phyloP scores from a whole-genome alignment of 2,888 invertebrate species.

The Unio pictorum region DNA sequence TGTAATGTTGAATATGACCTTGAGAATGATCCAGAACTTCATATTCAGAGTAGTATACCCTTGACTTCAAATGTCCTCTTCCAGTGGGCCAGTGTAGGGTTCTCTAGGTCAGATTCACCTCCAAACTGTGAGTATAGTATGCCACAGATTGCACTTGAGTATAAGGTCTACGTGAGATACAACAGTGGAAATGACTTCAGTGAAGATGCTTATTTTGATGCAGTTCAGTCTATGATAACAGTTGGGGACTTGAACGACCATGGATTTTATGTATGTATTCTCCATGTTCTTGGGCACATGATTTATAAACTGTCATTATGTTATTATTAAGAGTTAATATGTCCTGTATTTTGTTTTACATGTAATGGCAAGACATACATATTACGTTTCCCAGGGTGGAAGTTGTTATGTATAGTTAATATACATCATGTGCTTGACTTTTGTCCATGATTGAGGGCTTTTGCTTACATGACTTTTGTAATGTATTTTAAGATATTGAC shows the following conservation, averaged over 20 bases:
- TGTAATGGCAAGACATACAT: too few relatives aligned
- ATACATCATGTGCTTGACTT: too few relatives aligned
- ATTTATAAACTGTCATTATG: too few relatives aligned
- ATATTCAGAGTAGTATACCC: conserved; percentile 66
- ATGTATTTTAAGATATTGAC: too few relatives aligned
- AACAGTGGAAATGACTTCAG: conserved; percentile 76
- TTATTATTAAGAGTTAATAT: too few relatives aligned
- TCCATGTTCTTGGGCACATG: too few relatives aligned
- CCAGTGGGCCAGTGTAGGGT: conserved; percentile 72
- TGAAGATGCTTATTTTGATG: conserved; percentile 76
- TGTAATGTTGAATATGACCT: conserved; percentile 82
- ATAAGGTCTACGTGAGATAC: conserved; percentile 79
- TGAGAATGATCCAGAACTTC: conserved; percentile 75
- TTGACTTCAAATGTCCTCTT: conserved; percentile 75
- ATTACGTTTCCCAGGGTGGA: too few relatives aligned
- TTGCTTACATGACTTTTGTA: too few relatives aligned
- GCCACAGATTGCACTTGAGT: conserved; percentile 66
- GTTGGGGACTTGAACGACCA: conserved; percentile 37
- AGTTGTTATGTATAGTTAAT: too few relatives aligned
- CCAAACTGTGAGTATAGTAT: conserved; percentile 66
- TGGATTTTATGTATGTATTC: conserved; percentile 31
- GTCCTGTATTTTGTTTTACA: too few relatives aligned
- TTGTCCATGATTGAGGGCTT: too few relatives aligned
- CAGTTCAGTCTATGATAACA: conserved; percentile 78
- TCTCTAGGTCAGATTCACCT: conserved; percentile 49